These are phyloP conservation scores for Troides aeacus DNA, from an alignment of 2,888 invertebrate species.

Conservation along the genomic window DNA sequence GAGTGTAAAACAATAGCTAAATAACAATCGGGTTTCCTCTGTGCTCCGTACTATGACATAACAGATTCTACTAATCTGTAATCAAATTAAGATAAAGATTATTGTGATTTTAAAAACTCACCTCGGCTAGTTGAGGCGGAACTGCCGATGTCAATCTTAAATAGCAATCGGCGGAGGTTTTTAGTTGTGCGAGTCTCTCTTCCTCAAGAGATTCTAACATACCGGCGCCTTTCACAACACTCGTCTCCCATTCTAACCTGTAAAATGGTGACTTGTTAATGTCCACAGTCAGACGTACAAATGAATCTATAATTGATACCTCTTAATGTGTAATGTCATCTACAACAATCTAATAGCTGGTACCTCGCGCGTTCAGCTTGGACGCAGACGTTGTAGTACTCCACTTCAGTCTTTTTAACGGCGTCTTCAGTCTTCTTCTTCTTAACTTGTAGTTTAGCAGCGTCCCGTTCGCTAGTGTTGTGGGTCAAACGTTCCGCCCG, in stretches of 20 bases:
- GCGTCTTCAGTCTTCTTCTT: constrained; percentile 94
- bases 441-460: constrained; percentile 90
- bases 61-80: not conserved
- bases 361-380: constrained; percentile 93
- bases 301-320: not conserved
- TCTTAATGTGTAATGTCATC: not conserved
- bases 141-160: constrained; percentile 84
- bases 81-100: not conserved
- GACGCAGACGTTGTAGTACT: constrained; percentile 95
- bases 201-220: constrained; percentile 94
- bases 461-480: constrained; percentile 80
- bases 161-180: constrained; percentile 84
- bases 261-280: constrained; percentile 12
- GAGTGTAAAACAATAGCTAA: too few species aligned
- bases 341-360: constrained; percentile 13
- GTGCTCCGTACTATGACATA: not conserved
- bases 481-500: constrained; percentile 61
- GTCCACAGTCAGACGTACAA: constrained; percentile 9
- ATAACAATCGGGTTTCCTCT: too few species aligned
- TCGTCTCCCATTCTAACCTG: constrained; percentile 94
- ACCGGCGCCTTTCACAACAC: constrained; percentile 91
- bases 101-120: constrained; percentile 46
- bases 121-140: constrained; percentile 88
- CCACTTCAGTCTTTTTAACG: constrained; percentile 94
- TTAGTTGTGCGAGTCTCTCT: constrained; percentile 90